These are phyloP conservation scores for Xestia c-nigrum DNA, from an alignment of 2,888 invertebrate genomes.

Conservation along the genomic window DNA sequence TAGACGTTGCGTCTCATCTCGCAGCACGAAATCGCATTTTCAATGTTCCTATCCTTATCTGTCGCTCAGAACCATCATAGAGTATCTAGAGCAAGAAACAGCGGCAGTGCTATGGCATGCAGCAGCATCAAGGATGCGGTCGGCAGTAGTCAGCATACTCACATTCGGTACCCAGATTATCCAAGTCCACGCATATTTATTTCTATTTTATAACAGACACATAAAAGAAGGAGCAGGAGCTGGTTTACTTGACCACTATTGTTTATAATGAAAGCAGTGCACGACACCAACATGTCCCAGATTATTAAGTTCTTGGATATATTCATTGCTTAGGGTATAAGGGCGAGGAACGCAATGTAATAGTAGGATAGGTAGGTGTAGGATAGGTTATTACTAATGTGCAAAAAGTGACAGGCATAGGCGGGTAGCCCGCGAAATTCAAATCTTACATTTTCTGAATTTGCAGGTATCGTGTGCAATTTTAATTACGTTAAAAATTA, in stretches of 20 bases:
- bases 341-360: constrained; percentile 9
- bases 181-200: not conserved
- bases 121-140: not conserved
- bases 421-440: too few relatives aligned
- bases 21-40: not conserved
- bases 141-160: not conserved
- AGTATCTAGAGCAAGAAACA: not conserved
- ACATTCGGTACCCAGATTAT: not conserved
- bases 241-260: too few relatives aligned
- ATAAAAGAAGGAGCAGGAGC: not conserved
- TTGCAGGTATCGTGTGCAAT: too few relatives aligned
- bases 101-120: not conserved
- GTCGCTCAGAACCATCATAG: not conserved
- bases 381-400: not conserved
- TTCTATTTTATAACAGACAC: not conserved
- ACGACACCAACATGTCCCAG: not conserved
- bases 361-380: not conserved
- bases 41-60: not conserved
- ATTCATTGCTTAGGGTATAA: constrained; percentile 20
- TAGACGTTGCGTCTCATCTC: not conserved
- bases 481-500: too few relatives aligned
- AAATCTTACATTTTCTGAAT: too few relatives aligned
- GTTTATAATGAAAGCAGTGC: constrained; percentile 5
- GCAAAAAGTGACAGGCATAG: not conserved
- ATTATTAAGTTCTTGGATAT: constrained; percentile 7